These are phyloP conservation scores for Rhinogobius similis DNA, from an alignment of 2,113 vertebrate genomes.

Conservation along the genomic window DNA sequence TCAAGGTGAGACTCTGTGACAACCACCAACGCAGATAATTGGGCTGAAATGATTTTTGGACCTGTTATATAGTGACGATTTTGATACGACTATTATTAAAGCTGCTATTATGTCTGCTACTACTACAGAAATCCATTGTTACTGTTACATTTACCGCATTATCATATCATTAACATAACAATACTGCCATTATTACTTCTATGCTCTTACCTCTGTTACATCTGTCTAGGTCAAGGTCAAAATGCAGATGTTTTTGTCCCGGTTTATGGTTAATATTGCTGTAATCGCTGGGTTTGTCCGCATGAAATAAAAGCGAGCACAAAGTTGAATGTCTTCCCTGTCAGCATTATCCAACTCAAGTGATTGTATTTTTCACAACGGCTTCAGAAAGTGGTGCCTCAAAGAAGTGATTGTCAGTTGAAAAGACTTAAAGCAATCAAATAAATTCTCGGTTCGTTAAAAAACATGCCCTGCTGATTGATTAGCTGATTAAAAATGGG, in stretches of 20 bases:
- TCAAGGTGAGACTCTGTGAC: conserved; percentile 56
- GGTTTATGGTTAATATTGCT: too few species aligned
- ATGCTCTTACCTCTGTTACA: not conserved
- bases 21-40: conserved; percentile 62
- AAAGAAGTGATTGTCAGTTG: too few species aligned
- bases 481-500: too few species aligned
- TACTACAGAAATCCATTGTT: not conserved
- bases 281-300: too few species aligned
- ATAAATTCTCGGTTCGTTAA: too few species aligned
- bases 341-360: too few species aligned
- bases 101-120: not conserved
- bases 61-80: conserved; percentile 8
- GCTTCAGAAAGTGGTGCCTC: too few species aligned
- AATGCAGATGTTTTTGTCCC: not conserved
- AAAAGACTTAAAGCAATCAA: too few species aligned
- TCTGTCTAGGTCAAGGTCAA: not conserved
- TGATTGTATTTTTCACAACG: too few species aligned
- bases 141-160: not conserved
- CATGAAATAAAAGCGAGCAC: too few species aligned
- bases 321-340: too few species aligned
- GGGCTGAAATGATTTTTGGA: conserved; percentile 40
- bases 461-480: too few species aligned
- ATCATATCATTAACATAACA: not conserved
- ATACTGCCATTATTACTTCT: not conserved
- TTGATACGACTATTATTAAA: not conserved